Percentiles rank a stretch among this genome's conserved stretches.
These are phyloP conservation scores for Hirtodrosophila histrioides DNA, from an alignment of 2,888 invertebrate species.

Conservation along the genomic window DNA sequence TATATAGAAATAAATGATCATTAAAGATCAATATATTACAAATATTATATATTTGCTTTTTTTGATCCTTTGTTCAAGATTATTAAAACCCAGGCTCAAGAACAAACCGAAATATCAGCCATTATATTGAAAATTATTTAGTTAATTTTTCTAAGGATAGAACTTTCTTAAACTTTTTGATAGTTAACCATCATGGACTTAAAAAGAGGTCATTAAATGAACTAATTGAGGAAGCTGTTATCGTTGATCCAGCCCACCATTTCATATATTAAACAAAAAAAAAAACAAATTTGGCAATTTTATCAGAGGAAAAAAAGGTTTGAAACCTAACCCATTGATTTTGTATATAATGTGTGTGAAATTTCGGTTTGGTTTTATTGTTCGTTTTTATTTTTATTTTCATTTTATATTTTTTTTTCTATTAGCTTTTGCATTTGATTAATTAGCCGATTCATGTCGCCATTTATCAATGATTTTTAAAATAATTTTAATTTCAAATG, in stretches of 20 bases:
- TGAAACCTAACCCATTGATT: conserved; percentile 11
- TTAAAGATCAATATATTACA: too few relatives aligned
- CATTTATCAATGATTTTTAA: conserved; percentile 69
- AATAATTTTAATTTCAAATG: conserved; percentile 69
- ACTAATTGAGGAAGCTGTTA: conserved; percentile 5
- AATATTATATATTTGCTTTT: too few relatives aligned
- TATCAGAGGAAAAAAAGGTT: conserved; percentile 9
- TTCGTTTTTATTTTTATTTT: conserved; percentile 17
- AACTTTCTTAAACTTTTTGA: too few relatives aligned
- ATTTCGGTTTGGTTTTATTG: conserved; percentile 20
- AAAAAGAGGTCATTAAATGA: background rate
- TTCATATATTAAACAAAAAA: conserved; percentile 9
- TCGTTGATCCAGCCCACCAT: conserved; percentile 1
- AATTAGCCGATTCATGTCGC: conserved; percentile 69
- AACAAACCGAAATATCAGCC: too few relatives aligned
- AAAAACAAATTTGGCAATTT: conserved; percentile 15
- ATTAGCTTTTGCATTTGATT: conserved; percentile 70
- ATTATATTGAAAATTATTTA: too few relatives aligned
- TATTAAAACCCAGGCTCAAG: too few relatives aligned
- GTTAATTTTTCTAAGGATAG: too few relatives aligned
- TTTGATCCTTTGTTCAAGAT: too few relatives aligned
- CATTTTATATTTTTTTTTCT: conserved; percentile 29
- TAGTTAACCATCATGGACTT: too few relatives aligned
- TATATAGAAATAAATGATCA: too few relatives aligned
- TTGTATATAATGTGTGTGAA: conserved; percentile 35